These are phyloP conservation scores for Aphelenchoides fujianensis DNA, from an alignment of 1,140 invertebrate genomes.

Conservation along the genomic window DNA sequence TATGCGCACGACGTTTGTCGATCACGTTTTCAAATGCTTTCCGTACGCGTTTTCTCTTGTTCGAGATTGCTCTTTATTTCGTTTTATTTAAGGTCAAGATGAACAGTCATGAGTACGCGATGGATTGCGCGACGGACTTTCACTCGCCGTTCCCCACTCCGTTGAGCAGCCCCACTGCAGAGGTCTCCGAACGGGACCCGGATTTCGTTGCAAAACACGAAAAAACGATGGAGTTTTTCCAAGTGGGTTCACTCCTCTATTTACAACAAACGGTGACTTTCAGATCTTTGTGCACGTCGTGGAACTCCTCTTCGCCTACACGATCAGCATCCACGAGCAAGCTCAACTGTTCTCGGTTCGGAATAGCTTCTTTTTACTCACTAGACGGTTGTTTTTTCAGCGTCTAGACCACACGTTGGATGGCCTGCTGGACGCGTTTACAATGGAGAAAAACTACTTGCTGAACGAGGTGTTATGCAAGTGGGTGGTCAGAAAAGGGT, in stretches of 20 bases:
- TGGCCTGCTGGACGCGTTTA: conserved; percentile 44
- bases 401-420: conserved; percentile 37
- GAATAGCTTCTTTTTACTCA: conserved; percentile 13
- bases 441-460: conserved; percentile 61
- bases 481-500: conserved; percentile 19
- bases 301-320: conserved; percentile 46
- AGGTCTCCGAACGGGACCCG: conserved; percentile 40
- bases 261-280: background rate
- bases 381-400: conserved; percentile 32
- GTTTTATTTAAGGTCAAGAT: background rate
- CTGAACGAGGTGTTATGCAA: conserved; percentile 48
- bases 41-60: background rate
- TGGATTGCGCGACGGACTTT: conserved; percentile 24
- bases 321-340: conserved; percentile 45
- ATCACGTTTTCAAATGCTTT: background rate
- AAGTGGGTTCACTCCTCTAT: conserved; percentile 29
- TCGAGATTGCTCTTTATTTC: background rate
- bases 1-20: no score
- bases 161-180: conserved; percentile 15
- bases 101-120: conserved; percentile 21
- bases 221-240: conserved; percentile 53
- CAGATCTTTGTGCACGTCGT: conserved; percentile 58
- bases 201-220: conserved; percentile 57
- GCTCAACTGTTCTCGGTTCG: conserved; percentile 34
- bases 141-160: conserved; percentile 6